These are phyloP conservation scores for Aphis gossypii DNA, from an alignment of 1,140 invertebrate genomes.

Conservation along the genomic window DNA sequence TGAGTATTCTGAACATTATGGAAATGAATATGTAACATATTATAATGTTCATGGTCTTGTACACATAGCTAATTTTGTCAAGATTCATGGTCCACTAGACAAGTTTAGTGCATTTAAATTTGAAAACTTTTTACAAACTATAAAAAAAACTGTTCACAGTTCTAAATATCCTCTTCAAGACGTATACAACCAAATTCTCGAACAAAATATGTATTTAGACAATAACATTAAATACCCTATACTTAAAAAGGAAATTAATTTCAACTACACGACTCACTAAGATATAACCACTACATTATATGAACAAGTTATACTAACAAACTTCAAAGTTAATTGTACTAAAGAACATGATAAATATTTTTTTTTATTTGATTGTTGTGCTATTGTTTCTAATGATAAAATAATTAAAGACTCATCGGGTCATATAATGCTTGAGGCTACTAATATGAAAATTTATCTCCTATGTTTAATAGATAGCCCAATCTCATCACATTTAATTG, in stretches of 20 bases:
- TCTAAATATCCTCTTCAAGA: conserved; percentile 10
- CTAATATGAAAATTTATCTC: neutral
- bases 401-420: neutral
- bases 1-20: conserved; percentile 13
- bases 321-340: neutral
- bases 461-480: neutral
- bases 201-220: neutral
- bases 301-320: neutral
- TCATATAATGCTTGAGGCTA: neutral
- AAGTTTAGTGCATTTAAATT: neutral
- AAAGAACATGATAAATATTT: neutral
- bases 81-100: conserved; percentile 9
- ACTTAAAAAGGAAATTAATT: neutral
- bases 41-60: conserved; percentile 11
- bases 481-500: neutral
- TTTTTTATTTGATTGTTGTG: neutral
- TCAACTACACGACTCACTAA: neutral
- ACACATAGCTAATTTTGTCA: conserved; percentile 27
- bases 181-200: neutral
- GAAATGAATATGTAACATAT: neutral
- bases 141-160: conserved; percentile 16
- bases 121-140: neutral
- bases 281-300: neutral
- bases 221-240: neutral
- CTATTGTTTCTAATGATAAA: neutral